Evolutionary conservation across 2,113 vertebrate species (phyloP).

Genomic region (Sterna hirundo): DNA sequence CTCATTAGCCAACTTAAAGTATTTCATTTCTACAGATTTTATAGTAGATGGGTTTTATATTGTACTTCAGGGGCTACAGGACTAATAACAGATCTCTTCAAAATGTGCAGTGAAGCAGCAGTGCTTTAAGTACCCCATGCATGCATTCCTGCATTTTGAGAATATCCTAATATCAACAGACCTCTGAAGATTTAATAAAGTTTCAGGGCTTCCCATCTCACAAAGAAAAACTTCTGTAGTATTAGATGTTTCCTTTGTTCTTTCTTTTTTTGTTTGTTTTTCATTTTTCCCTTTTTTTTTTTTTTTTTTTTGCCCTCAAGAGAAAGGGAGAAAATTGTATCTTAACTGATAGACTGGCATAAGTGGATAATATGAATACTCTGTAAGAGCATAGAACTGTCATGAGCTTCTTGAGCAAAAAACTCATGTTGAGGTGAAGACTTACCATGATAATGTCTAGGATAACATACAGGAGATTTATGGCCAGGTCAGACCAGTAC

Average conservation of each 20-base stretch:
- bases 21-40: slow-evolving; percentile 43
- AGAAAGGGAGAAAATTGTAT: background rate
- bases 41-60: background rate
- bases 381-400: background rate
- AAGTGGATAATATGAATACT: background rate
- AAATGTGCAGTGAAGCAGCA: background rate
- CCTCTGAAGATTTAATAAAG: background rate
- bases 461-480: background rate
- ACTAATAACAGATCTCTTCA: background rate
- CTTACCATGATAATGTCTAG: background rate
- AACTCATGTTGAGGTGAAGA: background rate
- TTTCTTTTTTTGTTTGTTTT: no score
- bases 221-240: background rate
- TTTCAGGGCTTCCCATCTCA: background rate
- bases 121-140: background rate
- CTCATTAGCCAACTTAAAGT: slow-evolving; percentile 26
- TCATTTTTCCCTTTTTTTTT: no score
- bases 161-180: background rate
- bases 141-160: background rate
- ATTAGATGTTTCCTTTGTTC: background rate
- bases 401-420: background rate
- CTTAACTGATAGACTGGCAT: background rate
- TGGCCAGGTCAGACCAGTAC: background rate
- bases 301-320: rapidly evolving
- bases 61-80: background rate